phyloP scores from a whole-genome alignment of 1,140 invertebrate genomes.

The Daktulosphaira vitifoliae region DNA sequence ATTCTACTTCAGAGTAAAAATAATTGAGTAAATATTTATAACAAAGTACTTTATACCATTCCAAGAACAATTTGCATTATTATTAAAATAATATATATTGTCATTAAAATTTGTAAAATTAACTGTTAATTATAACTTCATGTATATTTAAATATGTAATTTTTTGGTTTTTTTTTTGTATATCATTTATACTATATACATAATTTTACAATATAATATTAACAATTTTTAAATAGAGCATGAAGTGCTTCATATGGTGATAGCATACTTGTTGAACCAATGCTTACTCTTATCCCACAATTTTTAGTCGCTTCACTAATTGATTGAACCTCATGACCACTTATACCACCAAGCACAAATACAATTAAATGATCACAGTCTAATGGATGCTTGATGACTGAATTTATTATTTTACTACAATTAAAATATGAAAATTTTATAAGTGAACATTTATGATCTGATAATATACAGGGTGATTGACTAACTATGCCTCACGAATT shows the following conservation, averaged over 20 bases:
- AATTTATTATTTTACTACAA: constrained; percentile 28
- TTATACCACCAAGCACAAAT: constrained; percentile 20
- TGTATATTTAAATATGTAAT: neutral
- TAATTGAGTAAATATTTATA: constrained; percentile 41
- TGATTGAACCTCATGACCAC: constrained; percentile 23
- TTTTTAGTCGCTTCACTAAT: constrained; percentile 21
- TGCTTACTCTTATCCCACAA: constrained; percentile 14
- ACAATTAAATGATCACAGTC: constrained; percentile 25
- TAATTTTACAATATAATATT: neutral
- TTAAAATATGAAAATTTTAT: no score
- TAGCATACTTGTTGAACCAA: constrained; percentile 26
- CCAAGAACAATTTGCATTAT: constrained; percentile 20
- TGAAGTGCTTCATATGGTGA: constrained; percentile 26
- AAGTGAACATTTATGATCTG: no score
- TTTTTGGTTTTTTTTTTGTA: neutral
- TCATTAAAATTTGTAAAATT: no score
- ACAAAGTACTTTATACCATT: constrained; percentile 56
- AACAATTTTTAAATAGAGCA: neutral
- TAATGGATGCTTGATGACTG: constrained; percentile 19
- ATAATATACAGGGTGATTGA: no score
- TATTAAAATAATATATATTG: no score
- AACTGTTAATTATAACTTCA: neutral
- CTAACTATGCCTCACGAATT: no score
- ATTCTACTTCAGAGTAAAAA: constrained; percentile 74
- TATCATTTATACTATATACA: constrained; percentile 11